Percentiles rank a stretch among this genome's conserved stretches.
These are phyloP conservation scores for Shinisaurus crocodilurus DNA, from an alignment of 2,113 vertebrate species.

Conservation along the genomic window DNA sequence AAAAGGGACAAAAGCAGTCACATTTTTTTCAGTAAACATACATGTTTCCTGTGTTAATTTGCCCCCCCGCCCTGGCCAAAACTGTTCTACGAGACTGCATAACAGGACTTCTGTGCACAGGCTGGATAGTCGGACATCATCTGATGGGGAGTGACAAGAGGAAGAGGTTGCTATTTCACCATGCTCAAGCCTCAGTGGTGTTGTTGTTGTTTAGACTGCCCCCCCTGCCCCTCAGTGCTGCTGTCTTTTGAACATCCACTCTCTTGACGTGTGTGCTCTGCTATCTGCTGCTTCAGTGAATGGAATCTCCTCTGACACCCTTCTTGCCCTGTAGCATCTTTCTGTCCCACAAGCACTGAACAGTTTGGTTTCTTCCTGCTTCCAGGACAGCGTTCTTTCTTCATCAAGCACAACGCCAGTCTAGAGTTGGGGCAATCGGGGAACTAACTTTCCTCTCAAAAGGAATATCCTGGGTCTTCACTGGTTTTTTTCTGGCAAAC, in stretches of 20 bases:
- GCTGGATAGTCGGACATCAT: background rate
- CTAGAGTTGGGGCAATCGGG: background rate
- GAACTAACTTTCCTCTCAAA: no score
- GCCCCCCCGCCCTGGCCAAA: background rate
- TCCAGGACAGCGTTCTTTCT: background rate
- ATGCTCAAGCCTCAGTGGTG: background rate
- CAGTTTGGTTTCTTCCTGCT: background rate
- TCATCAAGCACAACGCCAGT: background rate
- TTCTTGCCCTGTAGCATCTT: background rate
- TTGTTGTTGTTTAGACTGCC: background rate
- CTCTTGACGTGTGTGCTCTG: background rate
- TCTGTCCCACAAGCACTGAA: background rate
- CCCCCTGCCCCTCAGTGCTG: background rate
- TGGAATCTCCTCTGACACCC: fast-evolving
- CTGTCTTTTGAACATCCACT: background rate
- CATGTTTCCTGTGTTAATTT: no score
- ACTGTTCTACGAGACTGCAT: background rate
- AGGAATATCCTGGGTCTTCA: no score
- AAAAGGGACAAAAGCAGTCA: no score
- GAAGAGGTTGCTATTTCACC: background rate
- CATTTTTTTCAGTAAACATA: background rate
- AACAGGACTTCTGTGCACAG: background rate
- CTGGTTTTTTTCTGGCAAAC: background rate
- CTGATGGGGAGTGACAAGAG: background rate
- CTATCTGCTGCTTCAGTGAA: background rate